Conservation (phyloP, 2,113 vertebrate species). For the Talpa occidentalis region DNA sequence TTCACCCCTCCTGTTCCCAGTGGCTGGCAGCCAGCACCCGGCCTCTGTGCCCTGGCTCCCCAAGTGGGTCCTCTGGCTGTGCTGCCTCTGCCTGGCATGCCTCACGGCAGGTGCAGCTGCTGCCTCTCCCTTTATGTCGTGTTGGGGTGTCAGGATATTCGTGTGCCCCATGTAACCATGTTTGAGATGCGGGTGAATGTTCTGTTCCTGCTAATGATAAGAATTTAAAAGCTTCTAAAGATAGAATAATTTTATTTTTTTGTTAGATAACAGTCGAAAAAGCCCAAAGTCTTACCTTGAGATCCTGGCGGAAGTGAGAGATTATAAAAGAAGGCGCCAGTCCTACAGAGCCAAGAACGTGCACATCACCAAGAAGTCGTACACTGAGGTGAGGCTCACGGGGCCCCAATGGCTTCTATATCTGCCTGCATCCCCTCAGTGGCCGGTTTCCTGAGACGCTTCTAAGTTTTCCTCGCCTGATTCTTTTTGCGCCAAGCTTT, state of each 20-base stretch:
- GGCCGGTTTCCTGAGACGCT: not conserved
- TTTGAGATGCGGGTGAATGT: not conserved
- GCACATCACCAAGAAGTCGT: conserved; percentile 99
- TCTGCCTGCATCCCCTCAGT: too few relatives aligned
- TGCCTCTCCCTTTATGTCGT: not conserved
- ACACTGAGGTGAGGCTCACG: conserved; percentile 93
- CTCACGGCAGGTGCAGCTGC: too few relatives aligned
- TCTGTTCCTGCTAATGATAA: not conserved
- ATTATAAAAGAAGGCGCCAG: conserved; percentile 97
- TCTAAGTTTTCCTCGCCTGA: not conserved
- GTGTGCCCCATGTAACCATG: not conserved
- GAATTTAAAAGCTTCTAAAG: not conserved
- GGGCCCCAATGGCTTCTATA: too few relatives aligned
- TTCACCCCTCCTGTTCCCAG: not conserved
- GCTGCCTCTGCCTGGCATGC: too few relatives aligned
- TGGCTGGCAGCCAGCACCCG: too few relatives aligned
- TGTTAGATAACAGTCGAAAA: conserved; percentile 90
- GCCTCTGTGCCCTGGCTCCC: too few relatives aligned
- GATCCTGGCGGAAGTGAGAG: conserved; percentile 98
- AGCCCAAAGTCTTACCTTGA: conserved; percentile 97
- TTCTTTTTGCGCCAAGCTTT: not conserved
- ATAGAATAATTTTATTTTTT: conserved; percentile 58
- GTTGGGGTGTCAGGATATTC: not conserved
- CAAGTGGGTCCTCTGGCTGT: too few relatives aligned
- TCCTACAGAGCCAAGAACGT: conserved; percentile 99